Conservation (phyloP, 2,888 invertebrate species). For the Tupiocoris notatus region DNA sequence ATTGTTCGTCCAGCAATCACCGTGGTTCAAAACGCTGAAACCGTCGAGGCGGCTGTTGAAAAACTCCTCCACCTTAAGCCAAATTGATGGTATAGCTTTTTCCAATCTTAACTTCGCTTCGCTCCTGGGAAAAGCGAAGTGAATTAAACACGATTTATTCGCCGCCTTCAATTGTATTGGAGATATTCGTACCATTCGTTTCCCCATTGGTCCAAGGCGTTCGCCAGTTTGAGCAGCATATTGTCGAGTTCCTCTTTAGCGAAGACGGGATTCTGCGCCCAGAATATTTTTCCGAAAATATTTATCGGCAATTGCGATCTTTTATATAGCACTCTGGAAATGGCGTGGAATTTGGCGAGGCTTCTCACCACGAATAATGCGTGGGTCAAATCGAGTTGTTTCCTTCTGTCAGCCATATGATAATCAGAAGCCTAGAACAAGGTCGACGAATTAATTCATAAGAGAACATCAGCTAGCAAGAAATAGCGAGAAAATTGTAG, state of each 20-base stretch:
- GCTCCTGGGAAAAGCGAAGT: slow-evolving; percentile 8
- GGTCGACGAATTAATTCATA: background rate
- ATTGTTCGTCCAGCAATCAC: slow-evolving; percentile 45
- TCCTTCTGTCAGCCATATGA: background rate
- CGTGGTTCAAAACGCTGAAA: slow-evolving; percentile 42
- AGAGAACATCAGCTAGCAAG: background rate
- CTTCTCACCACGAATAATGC: slow-evolving; percentile 26
- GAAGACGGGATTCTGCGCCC: background rate
- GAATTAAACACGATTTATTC: background rate
- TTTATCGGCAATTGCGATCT: slow-evolving; percentile 8
- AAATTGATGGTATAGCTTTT: background rate
- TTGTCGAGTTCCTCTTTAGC: background rate
- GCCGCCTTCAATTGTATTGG: background rate
- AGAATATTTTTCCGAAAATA: slow-evolving; percentile 4
- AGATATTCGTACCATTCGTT: slow-evolving; percentile 12
- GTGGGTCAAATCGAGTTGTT: slow-evolving; percentile 33
- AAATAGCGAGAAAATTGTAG: background rate
- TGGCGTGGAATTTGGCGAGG: slow-evolving; percentile 44
- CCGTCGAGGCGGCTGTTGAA: background rate
- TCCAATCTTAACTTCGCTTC: slow-evolving; percentile 9
- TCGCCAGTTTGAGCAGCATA: background rate
- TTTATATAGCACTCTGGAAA: slow-evolving; percentile 17
- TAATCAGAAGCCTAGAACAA: background rate
- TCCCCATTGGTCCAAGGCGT: slow-evolving; percentile 12
- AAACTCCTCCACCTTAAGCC: background rate